Percentiles rank a stretch among this genome's conserved stretches.
phyloP scores from a whole-genome alignment of 2,797 vertebrate species.

The Hirundo rustica region DNA sequence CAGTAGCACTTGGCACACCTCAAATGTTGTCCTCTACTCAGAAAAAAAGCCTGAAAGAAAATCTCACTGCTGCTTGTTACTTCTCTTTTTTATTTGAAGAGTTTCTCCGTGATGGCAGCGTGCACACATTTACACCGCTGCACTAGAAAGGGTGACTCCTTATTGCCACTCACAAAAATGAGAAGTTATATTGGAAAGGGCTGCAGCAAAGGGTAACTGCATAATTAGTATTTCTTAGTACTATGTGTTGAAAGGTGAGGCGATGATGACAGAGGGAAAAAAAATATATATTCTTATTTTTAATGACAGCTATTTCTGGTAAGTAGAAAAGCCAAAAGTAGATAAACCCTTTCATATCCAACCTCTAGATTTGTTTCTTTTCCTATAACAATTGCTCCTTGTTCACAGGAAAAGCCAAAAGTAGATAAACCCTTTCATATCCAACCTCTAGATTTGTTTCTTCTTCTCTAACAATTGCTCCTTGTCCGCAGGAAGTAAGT shows the following conservation, averaged over 20 bases:
- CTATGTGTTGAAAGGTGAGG: not conserved
- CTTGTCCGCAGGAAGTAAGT: not conserved
- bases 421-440: not conserved
- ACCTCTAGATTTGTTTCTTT: not conserved
- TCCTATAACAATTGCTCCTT: not conserved
- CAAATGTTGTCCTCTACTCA: not conserved
- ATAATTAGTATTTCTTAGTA: not conserved
- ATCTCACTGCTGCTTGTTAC: not conserved
- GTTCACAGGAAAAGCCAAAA: not conserved
- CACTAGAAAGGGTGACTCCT: not conserved
- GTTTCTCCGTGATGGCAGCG: not conserved
- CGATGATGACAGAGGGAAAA: not conserved
- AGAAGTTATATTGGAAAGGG: not conserved
- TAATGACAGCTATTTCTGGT: not conserved
- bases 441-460: not conserved
- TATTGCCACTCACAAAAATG: not conserved
- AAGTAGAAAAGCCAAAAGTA: not conserved
- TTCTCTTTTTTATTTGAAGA: not conserved
- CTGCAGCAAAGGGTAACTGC: not conserved
- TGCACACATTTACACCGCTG: not conserved
- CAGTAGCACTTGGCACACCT: not conserved
- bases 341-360: not conserved
- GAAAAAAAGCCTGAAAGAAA: not conserved
- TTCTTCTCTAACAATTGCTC: not conserved
- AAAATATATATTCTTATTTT: not conserved